These are phyloP conservation scores for Electrophaes corylata DNA, from an alignment of 2,888 invertebrate genomes.

Conservation along the genomic window DNA sequence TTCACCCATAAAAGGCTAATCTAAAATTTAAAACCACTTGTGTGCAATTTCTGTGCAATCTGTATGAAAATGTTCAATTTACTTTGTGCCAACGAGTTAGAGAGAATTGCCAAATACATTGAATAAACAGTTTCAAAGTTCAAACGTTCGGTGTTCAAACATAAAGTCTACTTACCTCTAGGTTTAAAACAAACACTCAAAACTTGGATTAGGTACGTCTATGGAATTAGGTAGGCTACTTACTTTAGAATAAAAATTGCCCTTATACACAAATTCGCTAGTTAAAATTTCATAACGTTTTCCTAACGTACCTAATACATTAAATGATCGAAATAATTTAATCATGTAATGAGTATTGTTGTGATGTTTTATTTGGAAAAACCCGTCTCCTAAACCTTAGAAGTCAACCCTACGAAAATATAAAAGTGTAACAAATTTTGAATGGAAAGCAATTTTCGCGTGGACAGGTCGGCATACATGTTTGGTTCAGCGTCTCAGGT, in stretches of 20 bases:
- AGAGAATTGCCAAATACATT: slow-evolving; percentile 23
- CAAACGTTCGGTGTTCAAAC: slow-evolving; percentile 7
- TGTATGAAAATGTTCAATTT: slow-evolving; percentile 37
- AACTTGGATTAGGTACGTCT: not conserved
- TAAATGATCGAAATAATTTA: too few species aligned
- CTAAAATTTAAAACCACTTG: slow-evolving; percentile 61
- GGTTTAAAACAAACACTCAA: not conserved
- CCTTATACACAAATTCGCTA: too few species aligned
- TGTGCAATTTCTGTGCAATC: slow-evolving; percentile 36
- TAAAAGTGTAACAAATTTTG: slow-evolving; percentile 46
- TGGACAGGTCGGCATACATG: slow-evolving; percentile 50
- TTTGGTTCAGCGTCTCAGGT: slow-evolving; percentile 43
- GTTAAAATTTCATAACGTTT: too few species aligned
- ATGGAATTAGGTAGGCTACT: not conserved
- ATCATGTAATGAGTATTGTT: too few species aligned
- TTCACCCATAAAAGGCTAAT: slow-evolving; percentile 49
- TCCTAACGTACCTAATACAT: too few species aligned
- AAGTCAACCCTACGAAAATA: slow-evolving; percentile 23
- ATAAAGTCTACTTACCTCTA: not conserved
- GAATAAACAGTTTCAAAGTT: slow-evolving; percentile 17
- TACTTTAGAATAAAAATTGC: too few species aligned
- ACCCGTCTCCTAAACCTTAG: slow-evolving; percentile 2
- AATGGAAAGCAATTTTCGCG: slow-evolving; percentile 57
- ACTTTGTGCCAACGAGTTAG: slow-evolving; percentile 19
- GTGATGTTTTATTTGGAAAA: not conserved